Percentiles rank a stretch among this genome's conserved stretches.
These are phyloP conservation scores for Macrostomum lignano DNA, from an alignment of 1,140 invertebrate genomes.

Conservation along the genomic window DNA sequence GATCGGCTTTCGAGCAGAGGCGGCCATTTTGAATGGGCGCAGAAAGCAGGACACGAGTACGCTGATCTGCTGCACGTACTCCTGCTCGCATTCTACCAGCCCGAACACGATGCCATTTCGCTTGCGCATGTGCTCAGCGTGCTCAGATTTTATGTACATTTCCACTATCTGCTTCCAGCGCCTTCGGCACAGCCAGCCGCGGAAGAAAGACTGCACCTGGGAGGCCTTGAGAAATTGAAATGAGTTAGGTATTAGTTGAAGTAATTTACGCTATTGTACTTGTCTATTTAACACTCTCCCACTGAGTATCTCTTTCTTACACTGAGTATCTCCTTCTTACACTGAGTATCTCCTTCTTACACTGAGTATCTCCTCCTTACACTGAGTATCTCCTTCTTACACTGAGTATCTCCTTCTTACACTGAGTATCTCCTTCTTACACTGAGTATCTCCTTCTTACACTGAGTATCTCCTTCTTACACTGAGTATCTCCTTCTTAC, in stretches of 20 bases:
- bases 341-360: too few relatives aligned
- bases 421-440: too few relatives aligned
- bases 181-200: slow-evolving; percentile 61
- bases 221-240: slow-evolving; percentile 4
- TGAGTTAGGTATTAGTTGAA: too few relatives aligned
- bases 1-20: slow-evolving; percentile 63
- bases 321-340: background rate
- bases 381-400: too few relatives aligned
- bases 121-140: slow-evolving; percentile 71
- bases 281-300: too few relatives aligned
- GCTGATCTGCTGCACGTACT: slow-evolving; percentile 67
- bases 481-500: too few relatives aligned
- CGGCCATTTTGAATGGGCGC: slow-evolving; percentile 62
- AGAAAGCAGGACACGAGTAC: slow-evolving; percentile 65
- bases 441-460: too few relatives aligned
- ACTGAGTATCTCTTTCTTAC: too few relatives aligned
- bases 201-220: slow-evolving; percentile 57
- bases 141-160: slow-evolving; percentile 70
- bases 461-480: too few relatives aligned
- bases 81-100: slow-evolving; percentile 46
- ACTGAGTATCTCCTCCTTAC: too few relatives aligned
- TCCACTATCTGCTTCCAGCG: slow-evolving; percentile 82
- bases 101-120: slow-evolving; percentile 67
- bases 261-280: too few relatives aligned
- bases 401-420: too few relatives aligned